Percentiles rank a stretch among this genome's conserved stretches.
Conservation (phyloP, 2,888 invertebrate species). For the Enoplolaimus lenunculus region DNA sequence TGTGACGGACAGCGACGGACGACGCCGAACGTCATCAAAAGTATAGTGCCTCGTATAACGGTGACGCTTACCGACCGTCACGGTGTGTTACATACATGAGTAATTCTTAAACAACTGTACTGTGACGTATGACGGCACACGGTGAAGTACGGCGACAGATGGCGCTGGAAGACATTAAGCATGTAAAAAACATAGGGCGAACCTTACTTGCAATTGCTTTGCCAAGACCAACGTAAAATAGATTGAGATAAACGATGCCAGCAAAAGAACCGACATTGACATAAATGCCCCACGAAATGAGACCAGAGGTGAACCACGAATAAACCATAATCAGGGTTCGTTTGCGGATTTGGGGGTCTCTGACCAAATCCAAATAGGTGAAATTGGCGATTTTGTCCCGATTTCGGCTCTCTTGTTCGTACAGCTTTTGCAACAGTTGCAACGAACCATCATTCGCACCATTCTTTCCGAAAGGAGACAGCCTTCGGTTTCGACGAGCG, state of each 20-base stretch:
- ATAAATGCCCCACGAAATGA: constrained; percentile 10
- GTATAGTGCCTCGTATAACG: no score
- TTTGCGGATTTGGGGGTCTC: background rate
- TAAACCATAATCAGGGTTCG: background rate
- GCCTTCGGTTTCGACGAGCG: background rate
- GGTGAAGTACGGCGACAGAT: no score
- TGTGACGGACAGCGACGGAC: no score
- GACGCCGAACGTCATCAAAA: no score
- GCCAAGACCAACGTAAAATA: background rate
- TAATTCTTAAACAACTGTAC: no score
- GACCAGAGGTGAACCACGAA: constrained; percentile 6
- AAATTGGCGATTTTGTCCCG: no score
- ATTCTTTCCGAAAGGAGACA: no score
- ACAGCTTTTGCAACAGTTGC: background rate
- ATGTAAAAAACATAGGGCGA: no score
- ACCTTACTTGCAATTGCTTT: background rate
- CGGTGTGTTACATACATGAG: no score
- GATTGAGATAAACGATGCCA: constrained; percentile 2
- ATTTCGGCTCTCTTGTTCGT: background rate
- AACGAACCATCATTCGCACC: background rate
- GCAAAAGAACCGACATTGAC: constrained; percentile 5
- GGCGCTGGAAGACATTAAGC: no score
- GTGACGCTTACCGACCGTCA: no score
- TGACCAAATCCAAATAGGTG: constrained; percentile 9
- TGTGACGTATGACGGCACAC: no score